Evolutionary conservation across 2,797 vertebrate genomes (phyloP), one percentile per base, ranked within the genome.

Genomic region (Dendrocincla tyrannina): DNA sequence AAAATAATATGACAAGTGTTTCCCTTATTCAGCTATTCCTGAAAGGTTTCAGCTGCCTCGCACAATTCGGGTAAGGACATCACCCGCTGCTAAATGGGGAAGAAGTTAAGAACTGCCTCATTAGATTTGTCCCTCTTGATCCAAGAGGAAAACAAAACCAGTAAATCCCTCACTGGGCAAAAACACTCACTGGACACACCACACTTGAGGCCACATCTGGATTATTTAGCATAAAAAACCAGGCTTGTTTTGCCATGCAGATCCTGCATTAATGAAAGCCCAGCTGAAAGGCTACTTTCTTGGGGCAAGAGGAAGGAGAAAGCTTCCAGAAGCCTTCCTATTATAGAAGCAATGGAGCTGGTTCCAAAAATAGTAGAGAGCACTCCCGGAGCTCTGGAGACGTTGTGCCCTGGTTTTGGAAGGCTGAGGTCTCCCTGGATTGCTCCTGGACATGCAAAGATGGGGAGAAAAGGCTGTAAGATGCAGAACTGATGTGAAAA

Each of bases 361-460:
- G 91, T 78, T 94, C 96, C 95, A 96, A 94, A 97, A 95, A 95
- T 93, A 97, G 95, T 32, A 91, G 83, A 94, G 82, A 94, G 79
- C 56, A 35, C 62, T 96, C 74, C 32, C 80, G 56, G 85, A 74
- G 94, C 94, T 88, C 93, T 58, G 85, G 67, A 96, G 89, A 88
- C 11, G 0, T 32, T 1, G 70, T 94, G 96, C 91, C 96, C 95
- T 95, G 58, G 2, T 95, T 97, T 84, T 88, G 42, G 18, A 52
- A 86, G 85, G 85, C 85, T 81, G 59, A 92, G 93, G 76, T 59
- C 89, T 88, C 11, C 0, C 70, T 33, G 67, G 47, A 56, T 93
- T 19, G 56, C 88, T 96, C 69, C 85, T 56, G 55, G 20, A 67
- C 74, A 39, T 3, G 60, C 63, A 60, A 52, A 74, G 60, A 69